A percentile compares a stretch with the other conserved stretches of the same genome.
Conservation (phyloP, 2,888 invertebrate species). For the Lamellibrachia columna region DNA sequence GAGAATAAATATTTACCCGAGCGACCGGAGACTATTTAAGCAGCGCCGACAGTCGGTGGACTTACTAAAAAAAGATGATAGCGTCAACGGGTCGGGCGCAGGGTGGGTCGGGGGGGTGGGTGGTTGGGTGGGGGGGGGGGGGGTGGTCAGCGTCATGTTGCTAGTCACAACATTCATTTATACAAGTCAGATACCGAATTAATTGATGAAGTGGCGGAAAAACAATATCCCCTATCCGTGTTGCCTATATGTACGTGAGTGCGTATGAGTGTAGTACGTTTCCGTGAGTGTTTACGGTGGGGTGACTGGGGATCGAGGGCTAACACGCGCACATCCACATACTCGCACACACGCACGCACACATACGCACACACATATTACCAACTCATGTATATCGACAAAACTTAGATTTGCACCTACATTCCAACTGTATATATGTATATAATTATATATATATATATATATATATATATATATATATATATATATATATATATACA, state of each 20-base stretch:
- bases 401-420: too few species aligned
- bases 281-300: not conserved
- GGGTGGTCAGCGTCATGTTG: not conserved
- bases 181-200: not conserved
- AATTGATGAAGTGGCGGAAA: not conserved
- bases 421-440: too few species aligned
- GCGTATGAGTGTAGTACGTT: not conserved
- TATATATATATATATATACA: too few species aligned
- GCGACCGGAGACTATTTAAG: not conserved
- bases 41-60: not conserved
- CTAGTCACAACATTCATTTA: not conserved
- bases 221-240: not conserved
- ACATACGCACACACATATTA: too few species aligned
- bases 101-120: not conserved
- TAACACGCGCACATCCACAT: too few species aligned
- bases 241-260: not conserved
- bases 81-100: not conserved
- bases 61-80: not conserved
- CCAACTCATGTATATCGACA: too few species aligned
- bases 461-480: too few species aligned
- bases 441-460: too few species aligned
- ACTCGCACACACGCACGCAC: too few species aligned
- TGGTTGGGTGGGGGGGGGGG: not conserved
- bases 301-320: not conserved
- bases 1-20: conserved; percentile 7